A percentile compares a stretch with the other conserved stretches of the same genome.
Conservation (phyloP, 2,113 vertebrate species). For the Callocephalon fimbriatum region DNA sequence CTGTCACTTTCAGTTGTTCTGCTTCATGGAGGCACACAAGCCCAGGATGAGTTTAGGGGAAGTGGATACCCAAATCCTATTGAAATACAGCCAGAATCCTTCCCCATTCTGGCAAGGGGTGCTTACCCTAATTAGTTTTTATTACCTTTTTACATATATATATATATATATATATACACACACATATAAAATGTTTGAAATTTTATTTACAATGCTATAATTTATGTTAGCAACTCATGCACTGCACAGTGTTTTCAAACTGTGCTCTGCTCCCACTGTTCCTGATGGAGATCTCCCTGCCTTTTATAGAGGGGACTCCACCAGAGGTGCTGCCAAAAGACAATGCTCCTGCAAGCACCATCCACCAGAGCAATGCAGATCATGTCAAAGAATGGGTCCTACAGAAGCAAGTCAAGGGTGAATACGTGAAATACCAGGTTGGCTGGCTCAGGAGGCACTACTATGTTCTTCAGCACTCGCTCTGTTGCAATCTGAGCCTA, state of each 20-base stretch:
- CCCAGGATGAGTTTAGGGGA: neutral
- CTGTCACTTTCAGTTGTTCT: neutral
- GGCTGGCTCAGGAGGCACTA: neutral
- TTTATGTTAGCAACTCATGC: neutral
- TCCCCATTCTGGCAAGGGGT: neutral
- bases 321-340: conserved; percentile 38
- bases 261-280: neutral
- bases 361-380: conserved; percentile 4
- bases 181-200: neutral
- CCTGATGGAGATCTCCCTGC: neutral
- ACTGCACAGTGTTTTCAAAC: neutral
- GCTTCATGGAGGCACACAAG: neutral
- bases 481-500: neutral
- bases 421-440: neutral
- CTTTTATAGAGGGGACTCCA: neutral
- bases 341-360: conserved; percentile 16
- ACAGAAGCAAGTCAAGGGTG: conserved; percentile 61
- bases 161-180: fast-evolving
- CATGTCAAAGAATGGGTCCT: neutral
- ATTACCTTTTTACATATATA: neutral
- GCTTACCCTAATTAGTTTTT: neutral
- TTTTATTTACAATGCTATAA: neutral
- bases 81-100: neutral
- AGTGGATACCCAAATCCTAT: neutral
- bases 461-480: neutral